These are phyloP conservation scores for Agrochola lota DNA, from an alignment of 2,888 invertebrate genomes.

Conservation along the genomic window DNA sequence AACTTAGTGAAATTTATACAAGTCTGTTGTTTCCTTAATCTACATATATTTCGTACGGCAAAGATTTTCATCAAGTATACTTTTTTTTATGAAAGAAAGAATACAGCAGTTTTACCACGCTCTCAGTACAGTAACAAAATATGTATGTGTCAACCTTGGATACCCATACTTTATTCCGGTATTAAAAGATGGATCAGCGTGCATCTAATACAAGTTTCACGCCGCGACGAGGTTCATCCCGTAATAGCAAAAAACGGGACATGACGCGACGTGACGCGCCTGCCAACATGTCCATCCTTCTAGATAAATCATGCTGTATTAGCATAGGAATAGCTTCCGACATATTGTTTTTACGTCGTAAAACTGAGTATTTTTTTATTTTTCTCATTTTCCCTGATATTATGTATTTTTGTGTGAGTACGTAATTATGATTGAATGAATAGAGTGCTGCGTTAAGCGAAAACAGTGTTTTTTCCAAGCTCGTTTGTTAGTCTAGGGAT, in stretches of 20 bases:
- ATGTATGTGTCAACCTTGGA: neutral
- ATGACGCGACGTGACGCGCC: slow-evolving; percentile 48
- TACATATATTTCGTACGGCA: slow-evolving; percentile 4
- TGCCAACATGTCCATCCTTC: slow-evolving; percentile 45
- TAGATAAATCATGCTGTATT: slow-evolving; percentile 59
- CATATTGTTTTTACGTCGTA: slow-evolving; percentile 51
- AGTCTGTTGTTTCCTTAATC: slow-evolving; percentile 4
- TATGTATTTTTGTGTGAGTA: slow-evolving; percentile 4
- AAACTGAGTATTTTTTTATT: slow-evolving; percentile 33
- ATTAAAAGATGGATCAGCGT: slow-evolving; percentile 22
- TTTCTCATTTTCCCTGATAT: slow-evolving; percentile 16
- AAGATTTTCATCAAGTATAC: neutral
- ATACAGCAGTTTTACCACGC: neutral
- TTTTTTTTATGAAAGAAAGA: neutral
- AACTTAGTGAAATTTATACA: slow-evolving; percentile 23
- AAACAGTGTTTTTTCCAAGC: neutral
- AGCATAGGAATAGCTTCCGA: slow-evolving; percentile 59
- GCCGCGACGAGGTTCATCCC: slow-evolving; percentile 35
- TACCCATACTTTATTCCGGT: slow-evolving; percentile 12
- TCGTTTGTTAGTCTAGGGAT: neutral
- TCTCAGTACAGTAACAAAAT: slow-evolving; percentile 9
- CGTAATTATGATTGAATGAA: slow-evolving; percentile 8
- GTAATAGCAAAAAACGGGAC: slow-evolving; percentile 54
- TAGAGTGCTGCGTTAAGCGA: neutral
- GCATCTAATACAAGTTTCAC: slow-evolving; percentile 55